Percentiles rank a stretch among this genome's conserved stretches.
phyloP scores from a whole-genome alignment of 2,113 vertebrate species.

The Leptobrachium leishanense region DNA sequence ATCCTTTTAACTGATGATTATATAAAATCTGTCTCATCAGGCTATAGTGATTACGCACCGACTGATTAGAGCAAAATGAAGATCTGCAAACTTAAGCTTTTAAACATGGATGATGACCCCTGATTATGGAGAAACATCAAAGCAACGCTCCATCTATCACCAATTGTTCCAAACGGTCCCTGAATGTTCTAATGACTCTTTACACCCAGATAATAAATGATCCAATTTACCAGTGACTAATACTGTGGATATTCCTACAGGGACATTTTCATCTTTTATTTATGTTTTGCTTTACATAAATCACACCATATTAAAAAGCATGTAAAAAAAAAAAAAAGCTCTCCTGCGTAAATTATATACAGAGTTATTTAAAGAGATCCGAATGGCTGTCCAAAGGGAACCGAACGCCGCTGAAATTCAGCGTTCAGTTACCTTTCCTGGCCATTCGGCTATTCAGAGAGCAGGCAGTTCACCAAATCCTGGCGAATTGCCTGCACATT shows the following conservation, averaged over 20 bases:
- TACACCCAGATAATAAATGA: not conserved
- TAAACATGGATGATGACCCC: constrained; percentile 21
- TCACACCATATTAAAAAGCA: no score
- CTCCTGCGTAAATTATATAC: no score
- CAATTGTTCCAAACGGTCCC: not conserved
- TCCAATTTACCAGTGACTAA: not conserved
- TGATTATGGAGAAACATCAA: constrained; percentile 9
- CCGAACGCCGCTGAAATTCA: no score
- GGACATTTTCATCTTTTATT: no score
- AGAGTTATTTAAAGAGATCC: no score
- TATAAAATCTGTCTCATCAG: constrained; percentile 7
- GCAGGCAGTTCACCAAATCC: no score
- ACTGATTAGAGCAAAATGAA: not conserved
- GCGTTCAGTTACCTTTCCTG: no score
- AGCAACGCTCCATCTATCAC: not conserved
- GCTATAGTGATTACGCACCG: not conserved
- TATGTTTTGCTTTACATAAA: no score
- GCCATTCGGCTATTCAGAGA: no score
- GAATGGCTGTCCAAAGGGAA: no score
- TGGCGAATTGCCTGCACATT: no score
- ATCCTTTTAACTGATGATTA: not conserved
- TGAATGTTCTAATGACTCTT: not conserved
- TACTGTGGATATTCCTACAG: not conserved
- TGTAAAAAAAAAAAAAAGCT: no score
- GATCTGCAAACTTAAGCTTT: constrained; percentile 12